Evolutionary conservation across 2,113 vertebrate genomes (phyloP), one percentile per base, ranked within the genome.

Genomic region (Tachycineta bicolor): DNA sequence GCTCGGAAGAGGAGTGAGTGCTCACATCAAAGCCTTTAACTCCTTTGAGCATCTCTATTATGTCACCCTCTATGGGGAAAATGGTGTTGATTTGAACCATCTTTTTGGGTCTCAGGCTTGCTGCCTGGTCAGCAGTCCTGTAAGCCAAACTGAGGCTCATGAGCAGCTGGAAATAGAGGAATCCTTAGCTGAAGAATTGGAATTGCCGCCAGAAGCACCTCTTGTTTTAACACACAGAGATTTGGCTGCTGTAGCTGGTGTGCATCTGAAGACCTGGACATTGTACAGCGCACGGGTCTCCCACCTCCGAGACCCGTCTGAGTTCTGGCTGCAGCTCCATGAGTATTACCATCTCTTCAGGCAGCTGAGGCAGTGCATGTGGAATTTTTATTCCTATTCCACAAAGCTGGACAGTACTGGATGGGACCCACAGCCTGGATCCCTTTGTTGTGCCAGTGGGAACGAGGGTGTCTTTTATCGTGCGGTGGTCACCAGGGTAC

Each of bases 21-120:
- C 98, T 39, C 98, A 96, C 93, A 98, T 99, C 68, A 98, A 98
- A 82, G 98, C 98, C 74, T 99, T 98, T 59, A 99, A 98, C 68
- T 96, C 98, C 37, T 98, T 98, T 2, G 99, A 99, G 81, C 98
- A 98, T 26, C 98, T 99, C 56, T 98, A 99, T 86, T 99, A 98
- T 5, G 98, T 99, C 64, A 99, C 96, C 1, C 93, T 99, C 5
- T 99, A 98, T 43, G 98, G 98, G 23, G 98, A 99, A 43, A 97
- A 98, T 4, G 98, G 98, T 7, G 33, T 95, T 6, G 98, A 99
- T 78, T 95, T 99, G 47, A 99, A 99, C 90, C 83, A 83, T 31
- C 74, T 98, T 12, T 99, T 99, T 80, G 98, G 97, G 44, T 96
- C 96, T 15, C 98, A 96, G 70, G 97, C 98, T 39, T 97, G 94